Conservation (phyloP, 2,888 invertebrate species). For the Macaria notata region DNA sequence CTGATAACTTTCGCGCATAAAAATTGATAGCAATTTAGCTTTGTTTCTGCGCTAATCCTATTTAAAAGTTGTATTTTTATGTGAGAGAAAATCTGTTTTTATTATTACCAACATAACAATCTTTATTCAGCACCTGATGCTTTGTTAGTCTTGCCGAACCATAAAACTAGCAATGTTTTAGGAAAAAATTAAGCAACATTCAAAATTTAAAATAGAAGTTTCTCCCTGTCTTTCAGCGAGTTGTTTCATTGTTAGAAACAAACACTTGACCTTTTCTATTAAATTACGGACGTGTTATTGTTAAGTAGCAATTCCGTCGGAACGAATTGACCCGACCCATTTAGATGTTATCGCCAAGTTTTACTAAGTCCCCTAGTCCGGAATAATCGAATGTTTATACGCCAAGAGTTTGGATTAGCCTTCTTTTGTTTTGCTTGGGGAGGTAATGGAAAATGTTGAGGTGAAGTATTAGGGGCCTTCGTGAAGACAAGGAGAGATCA, state of each 20-base stretch:
- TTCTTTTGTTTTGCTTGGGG: conserved; percentile 14
- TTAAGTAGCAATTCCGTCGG: conserved; percentile 43
- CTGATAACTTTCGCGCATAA: conserved; percentile 8
- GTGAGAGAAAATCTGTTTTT: too few species aligned
- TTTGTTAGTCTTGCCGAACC: too few species aligned
- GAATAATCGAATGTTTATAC: conserved; percentile 38
- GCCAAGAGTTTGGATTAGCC: conserved; percentile 21
- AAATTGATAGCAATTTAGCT: conserved; percentile 12
- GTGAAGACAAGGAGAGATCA: too few species aligned
- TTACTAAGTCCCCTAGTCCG: conserved; percentile 30
- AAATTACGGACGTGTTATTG: conserved; percentile 44
- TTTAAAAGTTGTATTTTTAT: too few species aligned
- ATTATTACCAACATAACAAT: too few species aligned
- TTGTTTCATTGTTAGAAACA: conserved; percentile 32
- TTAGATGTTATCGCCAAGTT: conserved; percentile 38
- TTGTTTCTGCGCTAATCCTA: background rate
- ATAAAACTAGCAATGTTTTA: too few species aligned
- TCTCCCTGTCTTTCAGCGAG: background rate
- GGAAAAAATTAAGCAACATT: too few species aligned
- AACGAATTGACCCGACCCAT: conserved; percentile 39
- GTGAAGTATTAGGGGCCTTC: too few species aligned
- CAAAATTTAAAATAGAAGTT: too few species aligned
- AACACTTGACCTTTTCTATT: conserved; percentile 47
- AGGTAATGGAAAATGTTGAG: conserved; percentile 5
- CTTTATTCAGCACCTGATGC: too few species aligned